Base-by-base conservation (phyloP, 2,888 invertebrate species). In the Chesias legatella region DNA sequence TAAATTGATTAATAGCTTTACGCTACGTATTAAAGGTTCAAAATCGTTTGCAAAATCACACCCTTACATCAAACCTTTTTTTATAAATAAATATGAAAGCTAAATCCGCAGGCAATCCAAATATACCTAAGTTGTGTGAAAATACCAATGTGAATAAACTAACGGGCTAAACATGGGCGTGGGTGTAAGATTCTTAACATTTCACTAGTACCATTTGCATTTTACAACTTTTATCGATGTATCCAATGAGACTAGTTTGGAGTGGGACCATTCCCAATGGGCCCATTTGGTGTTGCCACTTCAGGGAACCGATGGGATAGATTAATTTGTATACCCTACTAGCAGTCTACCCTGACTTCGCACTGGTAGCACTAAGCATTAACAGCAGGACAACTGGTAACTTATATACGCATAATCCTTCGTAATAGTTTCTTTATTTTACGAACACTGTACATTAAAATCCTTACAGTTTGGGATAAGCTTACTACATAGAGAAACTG, bases 221-320 rank as follows among this genome's bases (percentile, higher is more conserved):
- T 83, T 85, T 79, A 85, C 84, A 82, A 79, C 79, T 81, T 85
- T 79, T 82, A 83, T 81, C 79, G 77, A 66, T 76, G 80, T 79
- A 69, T 66, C 75, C 78, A 81, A 79, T 75, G 73, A 78, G 77
- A 72, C 13, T 17, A 17, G 13, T 17, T 17, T 17, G 13, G 13
- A 17, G 13, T 17, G 13, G 13, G 13, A 5, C 13, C 13, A 17
- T 17, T 17, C 13, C 13, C 13, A 17, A 17, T 5, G 13, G 13
- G 13, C 2, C 2, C 5, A 5, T 17, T 17, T 17, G 13, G 3
- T 17, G 13, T 17, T 17, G 2, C 13, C 13, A 17, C 5, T 17
- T 17, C 13, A 17, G 2, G 21, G 21, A 24, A 25, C 13, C 3
- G 22, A 5, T 28, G 36, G 9, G 9, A 27, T 10, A 21, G 22